Percentiles rank a stretch among this genome's conserved stretches.
Evolutionary conservation across 2,888 invertebrate species (phyloP).

Genomic region (Aphidoletes aphidimyza): DNA sequence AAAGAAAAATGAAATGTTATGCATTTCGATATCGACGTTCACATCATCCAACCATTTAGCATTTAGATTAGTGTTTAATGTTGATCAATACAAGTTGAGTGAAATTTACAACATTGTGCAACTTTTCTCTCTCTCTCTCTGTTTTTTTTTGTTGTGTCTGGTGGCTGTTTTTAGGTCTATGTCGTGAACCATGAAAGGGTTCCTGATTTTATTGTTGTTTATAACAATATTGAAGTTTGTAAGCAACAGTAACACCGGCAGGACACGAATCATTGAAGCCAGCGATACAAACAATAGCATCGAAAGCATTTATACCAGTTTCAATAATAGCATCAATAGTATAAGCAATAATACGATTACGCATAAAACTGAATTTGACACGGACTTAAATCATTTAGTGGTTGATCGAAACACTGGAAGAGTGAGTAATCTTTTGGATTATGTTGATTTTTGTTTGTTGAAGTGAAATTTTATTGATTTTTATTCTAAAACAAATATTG

Average conservation of each 20-base stretch:
- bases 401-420: slow-evolving; percentile 92
- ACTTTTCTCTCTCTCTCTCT: neutral
- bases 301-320: slow-evolving; percentile 54
- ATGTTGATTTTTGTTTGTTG: neutral
- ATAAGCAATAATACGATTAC: slow-evolving; percentile 63
- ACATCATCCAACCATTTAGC: too few relatives aligned
- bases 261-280: slow-evolving; percentile 20
- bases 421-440: slow-evolving; percentile 61
- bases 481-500: neutral
- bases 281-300: slow-evolving; percentile 57
- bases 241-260: slow-evolving; percentile 56
- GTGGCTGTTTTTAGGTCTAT: slow-evolving; percentile 55
- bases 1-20: too few relatives aligned
- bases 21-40: too few relatives aligned
- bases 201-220: slow-evolving; percentile 61
- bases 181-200: slow-evolving; percentile 61
- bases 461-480: neutral
- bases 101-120: slow-evolving; percentile 4
- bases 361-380: slow-evolving; percentile 64
- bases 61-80: too few relatives aligned
- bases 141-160: neutral
- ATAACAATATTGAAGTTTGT: slow-evolving; percentile 59
- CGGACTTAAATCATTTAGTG: slow-evolving; percentile 84
- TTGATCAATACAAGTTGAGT: neutral
- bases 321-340: slow-evolving; percentile 56